A percentile compares a stretch with the other conserved stretches of the same genome.
phyloP scores from a whole-genome alignment of 2,113 vertebrate genomes.

The Pollimyrus isidori region DNA sequence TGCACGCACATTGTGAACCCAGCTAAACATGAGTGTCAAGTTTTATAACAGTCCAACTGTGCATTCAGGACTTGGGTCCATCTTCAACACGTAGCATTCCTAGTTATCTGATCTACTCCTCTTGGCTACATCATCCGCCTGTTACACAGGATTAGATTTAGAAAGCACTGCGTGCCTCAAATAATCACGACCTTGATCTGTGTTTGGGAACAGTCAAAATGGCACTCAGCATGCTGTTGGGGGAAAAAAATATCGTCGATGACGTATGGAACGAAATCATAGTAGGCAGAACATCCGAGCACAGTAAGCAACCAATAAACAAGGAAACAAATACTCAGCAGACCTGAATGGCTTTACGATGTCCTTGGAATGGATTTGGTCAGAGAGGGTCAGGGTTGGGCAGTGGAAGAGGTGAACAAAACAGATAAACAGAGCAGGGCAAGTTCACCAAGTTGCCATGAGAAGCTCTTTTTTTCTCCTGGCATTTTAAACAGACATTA shows the following conservation, averaged over 20 bases:
- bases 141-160: not conserved
- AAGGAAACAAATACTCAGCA: not conserved
- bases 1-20: not conserved
- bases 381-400: not conserved
- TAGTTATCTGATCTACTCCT: not conserved
- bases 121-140: not conserved
- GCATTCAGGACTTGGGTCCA: not conserved
- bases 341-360: not conserved
- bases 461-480: not conserved
- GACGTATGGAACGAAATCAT: not conserved
- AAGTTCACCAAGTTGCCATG: not conserved
- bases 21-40: not conserved
- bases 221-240: not conserved
- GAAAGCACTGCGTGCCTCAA: not conserved
- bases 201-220: not conserved
- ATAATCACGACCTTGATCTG: not conserved
- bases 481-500: constrained; percentile 22
- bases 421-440: not conserved
- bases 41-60: constrained; percentile 1
- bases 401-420: not conserved
- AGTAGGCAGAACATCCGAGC: not conserved
- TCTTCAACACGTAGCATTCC: not conserved
- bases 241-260: not conserved
- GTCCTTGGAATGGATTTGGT: not conserved
- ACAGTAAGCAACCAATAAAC: not conserved